Percentiles rank a stretch among this genome's conserved stretches.
These are phyloP conservation scores for Sinosuthora webbiana DNA, from an alignment of 2,113 vertebrate genomes.

Conservation along the genomic window DNA sequence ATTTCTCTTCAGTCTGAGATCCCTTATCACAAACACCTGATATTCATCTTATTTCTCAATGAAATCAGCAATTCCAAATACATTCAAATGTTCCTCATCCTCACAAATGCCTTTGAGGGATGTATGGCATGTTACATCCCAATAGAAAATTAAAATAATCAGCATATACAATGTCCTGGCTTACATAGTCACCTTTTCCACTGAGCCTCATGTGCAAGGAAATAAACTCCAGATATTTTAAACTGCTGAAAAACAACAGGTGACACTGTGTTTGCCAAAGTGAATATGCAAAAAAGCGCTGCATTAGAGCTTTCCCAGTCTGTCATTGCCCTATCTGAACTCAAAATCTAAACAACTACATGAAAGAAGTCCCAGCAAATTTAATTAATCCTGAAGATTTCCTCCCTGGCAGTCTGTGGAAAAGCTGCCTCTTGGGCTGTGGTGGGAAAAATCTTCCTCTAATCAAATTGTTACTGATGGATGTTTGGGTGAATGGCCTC, in stretches of 20 bases:
- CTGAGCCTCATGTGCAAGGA: background rate
- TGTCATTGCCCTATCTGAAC: background rate
- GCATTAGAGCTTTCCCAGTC: background rate
- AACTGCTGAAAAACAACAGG: background rate
- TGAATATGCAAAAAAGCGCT: background rate
- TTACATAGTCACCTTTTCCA: background rate
- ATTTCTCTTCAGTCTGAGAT: background rate
- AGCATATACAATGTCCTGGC: background rate
- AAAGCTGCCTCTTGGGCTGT: background rate
- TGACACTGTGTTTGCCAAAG: background rate
- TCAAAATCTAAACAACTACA: background rate
- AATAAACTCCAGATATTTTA: background rate
- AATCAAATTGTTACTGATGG: background rate
- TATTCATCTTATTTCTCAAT: background rate
- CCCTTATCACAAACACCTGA: background rate
- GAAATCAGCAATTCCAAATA: background rate
- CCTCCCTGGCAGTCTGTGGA: background rate
- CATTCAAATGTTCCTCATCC: background rate
- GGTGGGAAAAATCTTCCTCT: conserved; percentile 14
- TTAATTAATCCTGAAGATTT: conserved; percentile 11
- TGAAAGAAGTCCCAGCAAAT: background rate
- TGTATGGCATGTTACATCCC: background rate
- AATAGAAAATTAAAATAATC: background rate
- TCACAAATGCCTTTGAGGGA: background rate
- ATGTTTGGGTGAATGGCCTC: conserved; percentile 21